These are phyloP conservation scores for Panorpa germanica DNA, from an alignment of 2,888 invertebrate species.

Conservation along the genomic window DNA sequence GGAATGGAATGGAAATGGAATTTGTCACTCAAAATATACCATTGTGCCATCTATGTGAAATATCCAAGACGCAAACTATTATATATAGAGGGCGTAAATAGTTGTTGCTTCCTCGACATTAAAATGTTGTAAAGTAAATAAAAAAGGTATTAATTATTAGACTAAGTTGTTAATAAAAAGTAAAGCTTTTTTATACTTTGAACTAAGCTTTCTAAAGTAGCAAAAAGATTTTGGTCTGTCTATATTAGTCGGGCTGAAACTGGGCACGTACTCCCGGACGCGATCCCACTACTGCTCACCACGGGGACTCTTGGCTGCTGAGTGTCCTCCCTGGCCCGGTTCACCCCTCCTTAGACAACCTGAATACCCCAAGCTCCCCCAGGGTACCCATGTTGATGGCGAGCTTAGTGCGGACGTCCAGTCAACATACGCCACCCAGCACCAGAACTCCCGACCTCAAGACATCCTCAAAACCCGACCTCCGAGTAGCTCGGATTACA, in stretches of 20 bases:
- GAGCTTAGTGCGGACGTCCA: slow-evolving; percentile 91
- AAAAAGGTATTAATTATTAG: too few species aligned
- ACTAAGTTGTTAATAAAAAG: too few species aligned
- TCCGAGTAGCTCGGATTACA: slow-evolving; percentile 97
- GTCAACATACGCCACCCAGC: too few species aligned
- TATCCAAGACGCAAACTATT: too few species aligned
- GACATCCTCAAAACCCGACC: slow-evolving; percentile 81
- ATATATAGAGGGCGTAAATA: too few species aligned
- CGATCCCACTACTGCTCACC: slow-evolving; percentile 97
- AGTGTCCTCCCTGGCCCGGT: slow-evolving; percentile 98
- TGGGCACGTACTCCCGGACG: slow-evolving; percentile 88
- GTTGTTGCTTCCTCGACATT: too few species aligned
- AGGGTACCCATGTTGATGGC: slow-evolving; percentile 88
- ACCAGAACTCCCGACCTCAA: slow-evolving; percentile 79
- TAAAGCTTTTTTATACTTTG: too few species aligned
- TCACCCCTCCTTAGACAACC: slow-evolving; percentile 94
- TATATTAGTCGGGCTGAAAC: slow-evolving; percentile 70
- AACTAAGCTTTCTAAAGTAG: too few species aligned
- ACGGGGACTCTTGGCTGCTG: slow-evolving; percentile 99
- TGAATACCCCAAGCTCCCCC: slow-evolving; percentile 69
- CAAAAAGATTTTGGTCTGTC: slow-evolving; percentile 58
- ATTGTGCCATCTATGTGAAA: too few species aligned
- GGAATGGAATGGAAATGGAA: too few species aligned
- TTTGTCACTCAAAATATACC: too few species aligned
- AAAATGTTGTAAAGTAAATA: too few species aligned